Base-by-base conservation (phyloP, 2,888 invertebrate genomes). In the Branchipolynoe longqiensis region DNA sequence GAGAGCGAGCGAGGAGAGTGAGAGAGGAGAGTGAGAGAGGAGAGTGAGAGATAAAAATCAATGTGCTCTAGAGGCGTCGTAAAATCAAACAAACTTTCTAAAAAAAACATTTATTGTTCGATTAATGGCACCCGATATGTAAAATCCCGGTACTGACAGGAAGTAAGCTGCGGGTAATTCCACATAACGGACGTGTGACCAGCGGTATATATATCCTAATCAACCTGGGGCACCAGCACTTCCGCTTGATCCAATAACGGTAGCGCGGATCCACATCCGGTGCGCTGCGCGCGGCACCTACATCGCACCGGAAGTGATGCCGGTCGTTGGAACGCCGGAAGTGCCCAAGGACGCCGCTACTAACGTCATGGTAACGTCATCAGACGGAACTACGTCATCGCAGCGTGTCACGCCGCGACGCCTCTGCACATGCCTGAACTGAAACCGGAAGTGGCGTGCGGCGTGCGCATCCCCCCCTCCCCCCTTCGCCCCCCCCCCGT, bases 341-440 rank as follows among this genome's bases (percentile, higher is more conserved):
- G n/a, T n/a, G n/a, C n/a, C n/a, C n/a, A n/a, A n/a, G n/a, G n/a
- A n/a, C n/a, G n/a, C n/a, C n/a, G n/a, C n/a, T n/a, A 18, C 8
- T 58, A 58, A n/a, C 69, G 38, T n/a, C 69, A 14, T 18, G n/a
- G 22, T 69, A 69, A 69, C 69, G 69, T 36, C 38, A n/a, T 69
- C 69, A 69, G 69, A 14, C 38, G 69, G 33, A 33, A 12, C 69
- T 69, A 69, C 38, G n/a, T 69, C 69, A 69, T 69, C 69, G 22
- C 69, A 36, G 33, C 69, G 36, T 69, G 69, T 69, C 69, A 69
- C 36, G n/a, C 2, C 18, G 38, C 3, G 12, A 38, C 12, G 12
- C 69, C 25, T 12, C 36, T 38, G 2, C 33, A 38, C 69, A 69
- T 69, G 38, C 69, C 8, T 38, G 38, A 69, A n/a, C 25, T 0